Evolutionary conservation across 2,797 vertebrate species (phyloP), one percentile per base, ranked within the genome.

Genomic region (Myripristis jacobus): DNA sequence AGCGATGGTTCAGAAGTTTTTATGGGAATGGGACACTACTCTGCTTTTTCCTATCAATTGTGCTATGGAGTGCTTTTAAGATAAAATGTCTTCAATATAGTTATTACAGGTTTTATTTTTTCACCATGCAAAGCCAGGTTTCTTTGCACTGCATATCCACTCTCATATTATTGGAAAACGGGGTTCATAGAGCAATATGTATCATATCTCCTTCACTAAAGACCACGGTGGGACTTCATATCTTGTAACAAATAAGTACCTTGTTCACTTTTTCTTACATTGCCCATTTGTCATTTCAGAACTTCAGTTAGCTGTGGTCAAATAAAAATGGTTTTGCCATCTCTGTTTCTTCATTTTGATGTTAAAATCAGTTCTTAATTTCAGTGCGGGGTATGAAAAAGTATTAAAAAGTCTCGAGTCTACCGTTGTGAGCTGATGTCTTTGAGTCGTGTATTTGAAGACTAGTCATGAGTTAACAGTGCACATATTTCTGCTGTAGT

Each of bases 251-350:
- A 41, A 13, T 41, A 41, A 41, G 3, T 41, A 3, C 36, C 36
- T 41, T 8, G 34, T 29, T 3, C 6, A 1, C 2, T 41, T 41
- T 13, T 41, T 41, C 36, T 13, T 41, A 0, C 11, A 13, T 12
- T 41, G 36, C 12, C 36, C 36, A 41, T 41, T 41, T 41, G 3
- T 41, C 13, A 12, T 41, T 41, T 41, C 27, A 29, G 6, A 13
- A 41, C 12, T 36, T 13, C 11, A 3, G 3, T 13, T 41, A 41
- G 36, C 11, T 41, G 15, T 41, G 36, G 11, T 75, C 53, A 38
- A 50, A 59, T 25, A 66, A 18, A 56, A 62, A 51, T 21, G 34
- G 11, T n/a, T 58, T 61, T 67, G 52, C 44, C 46, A 48, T 10
- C 51, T 61, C 57, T 18, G 0, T 67, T 58, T 31, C 48, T 61